These are phyloP conservation scores for Steinernema khuongi DNA, from an alignment of 1,140 invertebrate species.

Conservation along the genomic window DNA sequence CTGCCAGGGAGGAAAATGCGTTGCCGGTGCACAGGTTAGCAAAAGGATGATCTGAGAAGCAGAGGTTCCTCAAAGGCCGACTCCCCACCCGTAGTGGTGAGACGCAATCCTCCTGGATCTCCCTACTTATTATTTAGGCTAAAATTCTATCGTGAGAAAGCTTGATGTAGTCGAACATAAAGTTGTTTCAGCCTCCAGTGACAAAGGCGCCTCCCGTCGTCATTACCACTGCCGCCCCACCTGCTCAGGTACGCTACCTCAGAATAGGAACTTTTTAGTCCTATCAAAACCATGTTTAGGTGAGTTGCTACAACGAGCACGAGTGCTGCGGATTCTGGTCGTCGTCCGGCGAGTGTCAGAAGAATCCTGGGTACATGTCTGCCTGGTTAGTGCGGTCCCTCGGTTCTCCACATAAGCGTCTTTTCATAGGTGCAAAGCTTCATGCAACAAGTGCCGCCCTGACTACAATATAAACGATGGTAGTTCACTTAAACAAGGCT, in stretches of 20 bases:
- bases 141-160: background rate
- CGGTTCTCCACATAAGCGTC: background rate
- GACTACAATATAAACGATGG: constrained; percentile 17
- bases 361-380: constrained; percentile 36
- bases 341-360: constrained; percentile 34
- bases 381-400: constrained; percentile 26
- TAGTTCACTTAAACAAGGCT: constrained; percentile 27
- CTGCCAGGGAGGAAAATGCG: constrained; percentile 30
- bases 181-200: background rate
- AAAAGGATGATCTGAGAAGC: too few species aligned
- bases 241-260: constrained; percentile 18
- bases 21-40: background rate
- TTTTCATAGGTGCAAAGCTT: constrained; percentile 33
- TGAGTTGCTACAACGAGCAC: constrained; percentile 40
- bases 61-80: too few species aligned
- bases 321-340: constrained; percentile 39
- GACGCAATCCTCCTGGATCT: background rate
- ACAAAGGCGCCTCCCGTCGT: constrained; percentile 23
- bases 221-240: background rate
- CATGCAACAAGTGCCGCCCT: constrained; percentile 5
- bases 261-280: background rate
- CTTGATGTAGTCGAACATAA: background rate
- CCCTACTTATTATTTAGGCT: background rate
- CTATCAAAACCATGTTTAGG: constrained; percentile 8
- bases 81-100: too few species aligned